phyloP scores from a whole-genome alignment of 2,113 vertebrate genomes.

The Phasianus colchicus region DNA sequence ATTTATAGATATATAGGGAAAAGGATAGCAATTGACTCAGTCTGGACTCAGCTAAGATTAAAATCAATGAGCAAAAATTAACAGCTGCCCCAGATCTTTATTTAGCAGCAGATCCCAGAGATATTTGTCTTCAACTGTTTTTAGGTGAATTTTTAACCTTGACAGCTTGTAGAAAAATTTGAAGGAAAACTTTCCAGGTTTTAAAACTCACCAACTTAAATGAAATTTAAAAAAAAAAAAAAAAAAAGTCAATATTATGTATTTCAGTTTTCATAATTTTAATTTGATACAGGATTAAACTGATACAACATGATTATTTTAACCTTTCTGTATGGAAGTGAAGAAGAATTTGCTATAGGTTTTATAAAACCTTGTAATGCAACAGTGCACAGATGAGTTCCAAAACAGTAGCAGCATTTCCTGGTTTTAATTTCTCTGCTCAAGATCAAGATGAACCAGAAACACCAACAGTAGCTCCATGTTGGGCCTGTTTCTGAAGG shows the following conservation, averaged over 20 bases:
- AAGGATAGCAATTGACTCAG: fast-evolving
- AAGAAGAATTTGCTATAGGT: neutral
- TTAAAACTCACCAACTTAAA: neutral
- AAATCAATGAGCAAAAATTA: neutral
- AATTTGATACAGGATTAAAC: neutral
- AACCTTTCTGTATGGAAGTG: neutral
- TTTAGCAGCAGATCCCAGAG: neutral
- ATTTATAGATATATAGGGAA: neutral
- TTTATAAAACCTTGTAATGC: neutral
- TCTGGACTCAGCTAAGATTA: neutral
- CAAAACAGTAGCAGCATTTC: neutral
- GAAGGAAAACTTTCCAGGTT: neutral
- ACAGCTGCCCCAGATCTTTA: neutral
- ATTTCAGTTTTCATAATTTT: neutral
- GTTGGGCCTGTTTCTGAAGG: neutral
- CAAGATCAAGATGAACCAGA: neutral
- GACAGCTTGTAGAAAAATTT: neutral
- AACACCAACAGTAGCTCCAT: neutral
- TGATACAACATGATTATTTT: neutral
- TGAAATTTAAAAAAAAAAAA: neutral
- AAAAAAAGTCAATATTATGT: fast-evolving
- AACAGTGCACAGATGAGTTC: neutral
- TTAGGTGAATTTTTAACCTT: neutral
- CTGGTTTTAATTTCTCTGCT: neutral
- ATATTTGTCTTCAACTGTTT: neutral